Evolutionary conservation across 1,140 invertebrate species (phyloP), one percentile per base, ranked within the genome.

Genomic region (Drosophila subpulchrella): DNA sequence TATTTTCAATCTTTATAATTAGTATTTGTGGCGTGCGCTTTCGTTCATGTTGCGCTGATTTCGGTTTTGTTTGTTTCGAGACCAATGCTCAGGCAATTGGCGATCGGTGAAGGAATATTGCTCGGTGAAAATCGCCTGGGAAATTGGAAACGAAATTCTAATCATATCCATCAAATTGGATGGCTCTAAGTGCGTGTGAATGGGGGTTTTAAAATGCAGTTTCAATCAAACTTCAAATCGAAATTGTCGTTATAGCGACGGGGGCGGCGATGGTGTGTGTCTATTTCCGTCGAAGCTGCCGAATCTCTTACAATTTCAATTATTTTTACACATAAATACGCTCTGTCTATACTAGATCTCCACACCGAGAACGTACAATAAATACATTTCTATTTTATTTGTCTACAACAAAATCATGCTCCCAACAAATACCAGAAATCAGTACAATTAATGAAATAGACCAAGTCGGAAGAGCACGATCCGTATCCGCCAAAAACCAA

Each of bases 1-100:
- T 90, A 90, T 90, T 89, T 88, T 84, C 73, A 84, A 90, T 89
- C 70, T 84, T 89, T 89, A 86, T 83, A 89, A 86, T 89, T 89
- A 89, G 84, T 89, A 89, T 89, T 89, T 89, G 85, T 90, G 85
- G 84, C 84, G 84, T 89, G 73, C 80, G 85, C 85, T 89, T 89
- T 89, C 84, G 84, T 90, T 81, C 71, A 89, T 81, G 84, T 89
- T 90, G 84, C 81, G 77, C 81, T 81, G 85, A 89, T 89, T 89
- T 88, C 77, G 85, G 76, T 62, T 89, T 62, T 89, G 81, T 60
- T 77, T 70, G 42, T 55, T 88, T 79, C 61, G 39, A 44, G 39
- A 44, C 42, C 44, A 75, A 81, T 61, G 30, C 53, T 34, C 50
- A 51, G 71, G 59, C 53, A 44, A 53, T 74, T 36, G 55, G 56